Conservation (phyloP, 2,888 invertebrate genomes). For the Platycnemis pennipes region DNA sequence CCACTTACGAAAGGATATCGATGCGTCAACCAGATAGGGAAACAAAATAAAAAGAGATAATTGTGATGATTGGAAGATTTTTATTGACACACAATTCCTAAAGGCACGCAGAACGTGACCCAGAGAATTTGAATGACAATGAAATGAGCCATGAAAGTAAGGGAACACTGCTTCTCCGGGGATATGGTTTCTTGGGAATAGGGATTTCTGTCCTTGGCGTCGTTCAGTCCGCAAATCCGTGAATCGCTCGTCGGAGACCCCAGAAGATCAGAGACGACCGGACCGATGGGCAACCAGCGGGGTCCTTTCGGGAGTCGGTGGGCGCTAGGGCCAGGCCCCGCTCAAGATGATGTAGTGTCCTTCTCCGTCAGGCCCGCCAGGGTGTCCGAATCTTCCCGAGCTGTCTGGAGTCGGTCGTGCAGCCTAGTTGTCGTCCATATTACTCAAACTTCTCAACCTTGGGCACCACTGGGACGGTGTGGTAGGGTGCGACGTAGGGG, state of each 20-base stretch:
- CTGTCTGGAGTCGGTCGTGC: slow-evolving; percentile 36
- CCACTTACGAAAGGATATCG: too few species aligned
- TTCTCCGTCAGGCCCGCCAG: not conserved
- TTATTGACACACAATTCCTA: slow-evolving; percentile 23
- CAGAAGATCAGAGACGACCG: not conserved
- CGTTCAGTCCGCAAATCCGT: slow-evolving; percentile 8
- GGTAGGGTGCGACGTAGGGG: slow-evolving; percentile 28
- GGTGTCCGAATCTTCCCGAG: not conserved
- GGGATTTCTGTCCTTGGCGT: not conserved
- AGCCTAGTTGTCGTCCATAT: slow-evolving; percentile 7
- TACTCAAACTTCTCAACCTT: slow-evolving; percentile 56
- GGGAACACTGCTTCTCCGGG: not conserved
- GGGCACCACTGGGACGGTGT: slow-evolving; percentile 16
- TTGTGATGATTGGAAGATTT: slow-evolving; percentile 24
- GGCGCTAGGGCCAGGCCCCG: not conserved
- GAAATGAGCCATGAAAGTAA: not conserved
- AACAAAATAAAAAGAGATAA: not conserved
- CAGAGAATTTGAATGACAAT: slow-evolving; percentile 4
- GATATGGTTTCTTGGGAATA: not conserved
- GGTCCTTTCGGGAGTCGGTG: not conserved
- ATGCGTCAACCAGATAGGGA: too few species aligned
- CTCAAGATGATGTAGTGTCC: not conserved
- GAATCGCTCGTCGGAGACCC: not conserved
- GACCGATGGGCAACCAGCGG: not conserved
- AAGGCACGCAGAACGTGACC: not conserved